Evolutionary conservation across 1,140 invertebrate species (phyloP).

Genomic region (Andrena cerasifolii): DNA sequence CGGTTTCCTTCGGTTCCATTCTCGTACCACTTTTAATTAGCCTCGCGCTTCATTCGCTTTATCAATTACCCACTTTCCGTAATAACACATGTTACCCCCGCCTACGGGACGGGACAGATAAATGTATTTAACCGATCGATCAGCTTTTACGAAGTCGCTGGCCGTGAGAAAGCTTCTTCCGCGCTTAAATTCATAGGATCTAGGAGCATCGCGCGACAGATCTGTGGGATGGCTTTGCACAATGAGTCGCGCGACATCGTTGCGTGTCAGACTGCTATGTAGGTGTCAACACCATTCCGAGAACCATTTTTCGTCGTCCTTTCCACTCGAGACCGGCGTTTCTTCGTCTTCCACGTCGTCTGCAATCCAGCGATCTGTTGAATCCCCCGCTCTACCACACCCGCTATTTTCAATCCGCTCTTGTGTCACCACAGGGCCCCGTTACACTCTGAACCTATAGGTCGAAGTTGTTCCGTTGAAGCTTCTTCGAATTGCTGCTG

Average conservation of each 20-base stretch:
- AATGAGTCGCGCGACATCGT: slow-evolving; percentile 43
- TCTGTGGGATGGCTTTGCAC: not conserved
- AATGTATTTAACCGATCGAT: slow-evolving; percentile 39
- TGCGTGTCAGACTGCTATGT: slow-evolving; percentile 61
- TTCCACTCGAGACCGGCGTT: not conserved
- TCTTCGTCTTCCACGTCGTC: not conserved
- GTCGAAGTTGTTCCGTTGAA: too few species aligned
- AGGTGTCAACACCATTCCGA: slow-evolving; percentile 69
- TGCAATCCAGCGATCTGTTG: too few species aligned
- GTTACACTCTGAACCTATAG: too few species aligned
- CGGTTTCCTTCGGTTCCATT: slow-evolving; percentile 11
- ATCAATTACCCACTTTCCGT: slow-evolving; percentile 40
- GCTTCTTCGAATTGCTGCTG: too few species aligned
- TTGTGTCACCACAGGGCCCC: too few species aligned
- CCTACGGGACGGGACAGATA: slow-evolving; percentile 7
- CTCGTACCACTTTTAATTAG: slow-evolving; percentile 33
- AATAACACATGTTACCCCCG: slow-evolving; percentile 31
- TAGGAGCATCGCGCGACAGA: slow-evolving; percentile 3
- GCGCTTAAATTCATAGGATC: not conserved
- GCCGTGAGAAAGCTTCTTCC: slow-evolving; percentile 27
- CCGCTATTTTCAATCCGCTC: too few species aligned
- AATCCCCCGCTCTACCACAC: too few species aligned
- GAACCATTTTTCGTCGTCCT: slow-evolving; percentile 50
- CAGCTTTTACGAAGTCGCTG: not conserved
- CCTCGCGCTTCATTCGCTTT: slow-evolving; percentile 15